Conservation (phyloP, 1,140 invertebrate genomes). For the Heliconius nattereri region DNA sequence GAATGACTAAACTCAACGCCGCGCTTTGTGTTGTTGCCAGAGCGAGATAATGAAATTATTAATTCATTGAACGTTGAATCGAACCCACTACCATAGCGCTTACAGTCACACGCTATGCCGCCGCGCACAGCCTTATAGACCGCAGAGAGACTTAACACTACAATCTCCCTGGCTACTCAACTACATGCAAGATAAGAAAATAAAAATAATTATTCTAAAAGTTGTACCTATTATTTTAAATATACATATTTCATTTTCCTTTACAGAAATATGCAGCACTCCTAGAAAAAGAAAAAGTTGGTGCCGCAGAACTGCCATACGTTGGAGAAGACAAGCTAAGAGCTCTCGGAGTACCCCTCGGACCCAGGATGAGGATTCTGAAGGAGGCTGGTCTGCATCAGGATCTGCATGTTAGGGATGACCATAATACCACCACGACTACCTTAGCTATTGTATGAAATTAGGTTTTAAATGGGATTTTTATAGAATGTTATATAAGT, state of each 20-base stretch:
- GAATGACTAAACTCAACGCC: too few relatives aligned
- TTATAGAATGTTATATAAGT: neutral
- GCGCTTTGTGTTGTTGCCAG: too few relatives aligned
- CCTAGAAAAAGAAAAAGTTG: constrained; percentile 94
- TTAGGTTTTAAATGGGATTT: neutral
- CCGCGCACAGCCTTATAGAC: too few relatives aligned
- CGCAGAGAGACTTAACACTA: too few relatives aligned
- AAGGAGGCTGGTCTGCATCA: constrained; percentile 90
- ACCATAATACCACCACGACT: constrained; percentile 66
- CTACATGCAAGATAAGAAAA: too few relatives aligned
- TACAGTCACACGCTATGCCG: too few relatives aligned
- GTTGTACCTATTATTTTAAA: neutral
- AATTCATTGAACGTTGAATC: too few relatives aligned
- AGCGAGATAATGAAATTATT: too few relatives aligned
- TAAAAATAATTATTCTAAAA: too few relatives aligned
- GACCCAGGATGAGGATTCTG: constrained; percentile 92
- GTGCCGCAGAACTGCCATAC: constrained; percentile 95
- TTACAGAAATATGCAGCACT: constrained; percentile 92
- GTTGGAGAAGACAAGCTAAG: constrained; percentile 93
- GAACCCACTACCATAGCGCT: too few relatives aligned
- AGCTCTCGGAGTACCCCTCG: constrained; percentile 94
- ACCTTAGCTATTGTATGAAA: constrained; percentile 68
- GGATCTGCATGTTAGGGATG: constrained; percentile 63
- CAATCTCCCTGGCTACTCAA: too few relatives aligned
- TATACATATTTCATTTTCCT: constrained; percentile 48